phyloP scores from a whole-genome alignment of 2,888 invertebrate species.

The Volucella bombylans region DNA sequence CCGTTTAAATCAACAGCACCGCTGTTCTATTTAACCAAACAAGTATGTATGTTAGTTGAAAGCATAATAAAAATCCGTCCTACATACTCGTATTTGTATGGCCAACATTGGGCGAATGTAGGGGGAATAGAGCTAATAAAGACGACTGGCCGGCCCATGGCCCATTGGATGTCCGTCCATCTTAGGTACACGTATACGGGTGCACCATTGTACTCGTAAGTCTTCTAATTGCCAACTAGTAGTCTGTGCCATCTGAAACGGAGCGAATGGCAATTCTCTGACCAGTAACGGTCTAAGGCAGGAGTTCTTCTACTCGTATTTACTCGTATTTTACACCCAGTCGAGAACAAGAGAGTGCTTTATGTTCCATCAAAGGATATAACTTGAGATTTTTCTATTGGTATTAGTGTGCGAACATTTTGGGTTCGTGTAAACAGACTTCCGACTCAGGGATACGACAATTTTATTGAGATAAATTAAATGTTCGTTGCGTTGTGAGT shows the following conservation, averaged over 20 bases:
- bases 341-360: slow-evolving; percentile 46
- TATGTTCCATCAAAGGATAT: slow-evolving; percentile 54
- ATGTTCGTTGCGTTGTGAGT: slow-evolving; percentile 16
- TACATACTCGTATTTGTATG: slow-evolving; percentile 2
- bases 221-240: slow-evolving; percentile 69
- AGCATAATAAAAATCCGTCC: slow-evolving; percentile 55
- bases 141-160: slow-evolving; percentile 7
- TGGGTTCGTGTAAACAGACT: slow-evolving; percentile 20
- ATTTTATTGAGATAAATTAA: slow-evolving; percentile 58
- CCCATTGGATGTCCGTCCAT: slow-evolving; percentile 49
- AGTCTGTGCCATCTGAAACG: slow-evolving; percentile 47
- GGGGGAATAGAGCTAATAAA: background rate
- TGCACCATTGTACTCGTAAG: slow-evolving; percentile 51
- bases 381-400: slow-evolving; percentile 4
- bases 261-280: slow-evolving; percentile 55
- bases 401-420: background rate
- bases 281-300: too few species aligned
- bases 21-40: slow-evolving; percentile 18
- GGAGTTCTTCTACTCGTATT: too few species aligned
- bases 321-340: slow-evolving; percentile 13
- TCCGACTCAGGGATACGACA: slow-evolving; percentile 8
- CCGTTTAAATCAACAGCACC: background rate
- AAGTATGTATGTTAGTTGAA: background rate
- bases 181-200: slow-evolving; percentile 7
- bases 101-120: too few species aligned